phyloP scores from a whole-genome alignment of 53 echinoderm and acorn worm genomes.

The Holothuria scabra region DNA sequence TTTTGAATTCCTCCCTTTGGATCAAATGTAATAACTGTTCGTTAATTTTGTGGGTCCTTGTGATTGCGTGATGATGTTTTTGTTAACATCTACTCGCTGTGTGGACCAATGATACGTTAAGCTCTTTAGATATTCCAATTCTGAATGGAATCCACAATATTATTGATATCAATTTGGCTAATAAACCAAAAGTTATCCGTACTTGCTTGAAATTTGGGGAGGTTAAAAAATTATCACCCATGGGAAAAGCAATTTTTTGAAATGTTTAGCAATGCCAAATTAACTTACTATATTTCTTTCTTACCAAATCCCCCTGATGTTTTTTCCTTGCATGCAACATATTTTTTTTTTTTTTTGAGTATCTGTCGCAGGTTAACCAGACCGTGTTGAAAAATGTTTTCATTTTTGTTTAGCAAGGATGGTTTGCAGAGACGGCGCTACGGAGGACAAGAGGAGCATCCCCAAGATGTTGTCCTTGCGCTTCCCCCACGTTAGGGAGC shows the following conservation, averaged over 20 bases:
- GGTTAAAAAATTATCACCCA: neutral
- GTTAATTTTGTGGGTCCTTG: neutral
- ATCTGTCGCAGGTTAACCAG: conserved; percentile 14
- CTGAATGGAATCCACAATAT: neutral
- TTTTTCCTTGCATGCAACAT: neutral
- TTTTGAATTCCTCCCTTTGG: neutral
- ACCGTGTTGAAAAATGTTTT: neutral
- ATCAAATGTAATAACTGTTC: neutral
- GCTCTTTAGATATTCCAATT: neutral
- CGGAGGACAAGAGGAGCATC: too few relatives aligned
- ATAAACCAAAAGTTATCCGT: too few relatives aligned
- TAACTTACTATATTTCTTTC: neutral
- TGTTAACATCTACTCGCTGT: neutral
- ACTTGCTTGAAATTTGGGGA: neutral
- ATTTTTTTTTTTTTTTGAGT: neutral
- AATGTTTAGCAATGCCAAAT: neutral
- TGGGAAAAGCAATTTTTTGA: neutral
- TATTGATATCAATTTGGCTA: too few relatives aligned
- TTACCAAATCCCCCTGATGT: neutral
- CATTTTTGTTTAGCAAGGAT: neutral
- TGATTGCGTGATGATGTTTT: neutral
- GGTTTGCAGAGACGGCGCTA: too few relatives aligned
- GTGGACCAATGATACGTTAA: too few relatives aligned
- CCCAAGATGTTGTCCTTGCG: too few relatives aligned
- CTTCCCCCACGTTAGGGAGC: too few relatives aligned